A percentile compares a stretch with the other conserved stretches of the same genome.
Evolutionary conservation across 2,888 invertebrate genomes (phyloP).

Genomic region (Watsonalla binaria): DNA sequence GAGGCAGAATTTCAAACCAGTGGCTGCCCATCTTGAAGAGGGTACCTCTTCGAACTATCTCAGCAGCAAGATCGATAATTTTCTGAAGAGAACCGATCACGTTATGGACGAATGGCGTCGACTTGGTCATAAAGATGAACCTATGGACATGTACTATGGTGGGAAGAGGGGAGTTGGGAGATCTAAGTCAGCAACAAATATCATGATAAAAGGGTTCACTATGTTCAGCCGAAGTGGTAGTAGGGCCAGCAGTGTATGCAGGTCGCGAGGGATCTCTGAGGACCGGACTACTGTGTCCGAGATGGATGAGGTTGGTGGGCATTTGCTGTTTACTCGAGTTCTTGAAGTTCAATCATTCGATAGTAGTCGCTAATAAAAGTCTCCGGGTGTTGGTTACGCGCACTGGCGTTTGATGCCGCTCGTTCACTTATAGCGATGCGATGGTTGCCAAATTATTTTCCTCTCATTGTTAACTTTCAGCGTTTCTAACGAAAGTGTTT

Average conservation of each 20-base stretch:
- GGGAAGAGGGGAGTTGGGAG: slow-evolving; percentile 70
- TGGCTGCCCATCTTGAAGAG: slow-evolving; percentile 87
- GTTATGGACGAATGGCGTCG: slow-evolving; percentile 92
- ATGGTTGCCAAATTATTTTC: slow-evolving; percentile 64
- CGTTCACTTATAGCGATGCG: slow-evolving; percentile 35
- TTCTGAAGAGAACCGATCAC: slow-evolving; percentile 90
- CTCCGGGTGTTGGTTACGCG: slow-evolving; percentile 21
- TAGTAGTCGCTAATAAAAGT: slow-evolving; percentile 50
- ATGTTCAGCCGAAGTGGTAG: slow-evolving; percentile 78
- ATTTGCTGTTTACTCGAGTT: slow-evolving; percentile 26
- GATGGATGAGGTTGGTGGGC: slow-evolving; percentile 80
- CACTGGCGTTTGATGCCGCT: slow-evolving; percentile 45
- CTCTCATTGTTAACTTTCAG: slow-evolving; percentile 50
- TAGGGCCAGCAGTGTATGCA: slow-evolving; percentile 76
- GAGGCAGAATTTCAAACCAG: slow-evolving; percentile 82
- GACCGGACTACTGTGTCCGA: slow-evolving; percentile 82
- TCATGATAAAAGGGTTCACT: slow-evolving; percentile 90
- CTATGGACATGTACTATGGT: slow-evolving; percentile 49
- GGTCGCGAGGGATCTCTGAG: slow-evolving; percentile 78
- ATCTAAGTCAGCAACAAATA: slow-evolving; percentile 88
- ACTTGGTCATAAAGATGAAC: slow-evolving; percentile 80
- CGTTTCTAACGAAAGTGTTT: slow-evolving; percentile 43
- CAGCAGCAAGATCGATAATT: slow-evolving; percentile 87
- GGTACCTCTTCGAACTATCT: slow-evolving; percentile 88
- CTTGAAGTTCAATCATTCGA: slow-evolving; percentile 22